Conservation (phyloP, 2,113 vertebrate genomes). For the Pardalotus punctatus region DNA sequence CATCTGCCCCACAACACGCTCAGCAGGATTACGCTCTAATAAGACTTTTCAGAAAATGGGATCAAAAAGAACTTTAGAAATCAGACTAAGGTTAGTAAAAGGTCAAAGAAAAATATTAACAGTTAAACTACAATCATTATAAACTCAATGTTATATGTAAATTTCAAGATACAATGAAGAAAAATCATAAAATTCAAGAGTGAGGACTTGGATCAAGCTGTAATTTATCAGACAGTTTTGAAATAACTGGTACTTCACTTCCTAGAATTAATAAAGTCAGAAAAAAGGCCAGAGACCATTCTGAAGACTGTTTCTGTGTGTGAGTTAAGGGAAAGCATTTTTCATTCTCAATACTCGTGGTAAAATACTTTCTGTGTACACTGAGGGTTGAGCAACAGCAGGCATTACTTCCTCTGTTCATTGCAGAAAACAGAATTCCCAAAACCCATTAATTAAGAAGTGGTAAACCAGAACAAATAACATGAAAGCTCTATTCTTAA, state of each 20-base stretch:
- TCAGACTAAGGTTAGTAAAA: constrained; percentile 41
- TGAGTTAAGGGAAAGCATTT: background rate
- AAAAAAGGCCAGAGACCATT: background rate
- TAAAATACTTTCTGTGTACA: background rate
- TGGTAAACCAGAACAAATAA: background rate
- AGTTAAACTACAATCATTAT: background rate
- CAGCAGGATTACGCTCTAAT: constrained; percentile 48
- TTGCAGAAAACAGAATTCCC: background rate
- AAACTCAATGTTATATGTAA: background rate
- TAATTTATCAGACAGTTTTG: background rate
- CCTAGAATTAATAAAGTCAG: background rate
- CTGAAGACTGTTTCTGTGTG: background rate
- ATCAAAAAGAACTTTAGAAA: constrained; percentile 61
- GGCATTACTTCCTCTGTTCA: background rate
- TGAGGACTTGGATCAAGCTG: background rate
- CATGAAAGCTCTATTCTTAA: background rate
- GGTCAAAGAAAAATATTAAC: constrained; percentile 29
- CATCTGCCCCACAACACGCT: constrained; percentile 48
- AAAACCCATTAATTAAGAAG: background rate
- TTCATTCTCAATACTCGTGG: background rate
- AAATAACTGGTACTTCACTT: background rate
- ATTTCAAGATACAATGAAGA: background rate
- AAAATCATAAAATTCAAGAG: background rate
- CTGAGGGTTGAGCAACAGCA: background rate
- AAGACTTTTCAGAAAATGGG: constrained; percentile 62